Percentiles rank a stretch among this genome's conserved stretches.
phyloP scores from a whole-genome alignment of 2,113 vertebrate species.

The Phylloscopus trochilus region DNA sequence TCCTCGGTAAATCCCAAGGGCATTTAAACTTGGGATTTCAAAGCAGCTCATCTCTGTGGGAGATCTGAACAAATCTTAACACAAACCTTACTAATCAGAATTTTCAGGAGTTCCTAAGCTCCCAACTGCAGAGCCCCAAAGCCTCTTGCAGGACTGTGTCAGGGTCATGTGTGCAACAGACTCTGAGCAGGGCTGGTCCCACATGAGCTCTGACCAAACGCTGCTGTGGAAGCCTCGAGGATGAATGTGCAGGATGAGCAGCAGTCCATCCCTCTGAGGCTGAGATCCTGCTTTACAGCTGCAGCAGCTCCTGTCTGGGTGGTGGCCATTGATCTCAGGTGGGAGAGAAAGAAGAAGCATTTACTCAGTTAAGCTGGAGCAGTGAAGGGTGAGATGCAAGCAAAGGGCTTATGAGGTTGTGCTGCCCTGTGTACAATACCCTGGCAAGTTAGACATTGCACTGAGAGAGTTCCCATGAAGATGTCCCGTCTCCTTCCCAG shows the following conservation, averaged over 20 bases:
- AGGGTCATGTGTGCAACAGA: neutral
- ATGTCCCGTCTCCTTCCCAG: neutral
- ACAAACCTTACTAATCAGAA: neutral
- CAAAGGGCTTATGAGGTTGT: neutral
- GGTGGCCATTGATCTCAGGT: neutral
- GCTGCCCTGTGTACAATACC: fast-evolving
- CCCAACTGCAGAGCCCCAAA: neutral
- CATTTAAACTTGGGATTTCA: neutral
- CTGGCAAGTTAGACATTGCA: neutral
- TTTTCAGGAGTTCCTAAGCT: neutral
- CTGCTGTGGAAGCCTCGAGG: fast-evolving
- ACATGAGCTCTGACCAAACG: fast-evolving
- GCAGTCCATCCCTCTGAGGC: neutral
- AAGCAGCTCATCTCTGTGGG: neutral
- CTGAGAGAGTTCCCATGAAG: neutral
- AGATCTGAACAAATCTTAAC: neutral
- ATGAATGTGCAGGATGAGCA: neutral
- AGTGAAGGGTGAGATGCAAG: neutral
- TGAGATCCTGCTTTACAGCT: neutral
- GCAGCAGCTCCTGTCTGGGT: neutral
- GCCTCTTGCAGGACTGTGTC: neutral
- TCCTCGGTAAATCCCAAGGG: neutral
- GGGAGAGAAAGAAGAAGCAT: neutral
- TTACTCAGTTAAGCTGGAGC: neutral
- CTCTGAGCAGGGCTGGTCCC: neutral